Percentiles rank a stretch among this genome's conserved stretches.
Conservation (phyloP, 2,888 invertebrate species). For the Cyclophora albipunctata region DNA sequence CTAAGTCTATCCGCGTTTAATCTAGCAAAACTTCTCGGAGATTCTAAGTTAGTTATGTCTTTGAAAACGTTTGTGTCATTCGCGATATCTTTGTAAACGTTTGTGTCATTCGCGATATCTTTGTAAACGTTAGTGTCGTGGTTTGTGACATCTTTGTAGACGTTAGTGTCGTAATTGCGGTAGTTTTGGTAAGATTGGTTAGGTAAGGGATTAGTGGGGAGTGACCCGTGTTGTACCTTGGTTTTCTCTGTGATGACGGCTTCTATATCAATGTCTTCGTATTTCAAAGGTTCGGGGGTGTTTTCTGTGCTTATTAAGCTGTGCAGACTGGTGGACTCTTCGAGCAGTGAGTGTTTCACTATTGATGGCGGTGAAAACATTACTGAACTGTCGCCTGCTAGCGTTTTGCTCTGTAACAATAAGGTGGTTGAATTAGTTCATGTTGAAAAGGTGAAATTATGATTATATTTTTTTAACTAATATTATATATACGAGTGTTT, state of each 20-base stretch:
- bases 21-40: conserved; percentile 55
- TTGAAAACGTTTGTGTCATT: conserved; percentile 26
- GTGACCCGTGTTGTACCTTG: conserved; percentile 74
- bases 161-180: background rate
- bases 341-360: conserved; percentile 85
- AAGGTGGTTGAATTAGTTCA: background rate
- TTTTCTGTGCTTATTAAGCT: conserved; percentile 58
- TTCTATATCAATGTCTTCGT: conserved; percentile 56
- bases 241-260: conserved; percentile 55
- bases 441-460: too few relatives aligned
- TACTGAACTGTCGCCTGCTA: conserved; percentile 84
- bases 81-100: conserved; percentile 17
- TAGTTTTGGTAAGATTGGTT: conserved; percentile 21
- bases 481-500: too few relatives aligned
- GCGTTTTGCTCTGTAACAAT: conserved; percentile 87
- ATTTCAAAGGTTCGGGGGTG: conserved; percentile 53
- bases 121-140: conserved; percentile 25
- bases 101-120: conserved; percentile 7
- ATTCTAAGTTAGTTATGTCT: conserved; percentile 57
- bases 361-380: conserved; percentile 92
- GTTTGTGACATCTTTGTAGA: conserved; percentile 56
- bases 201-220: conserved; percentile 64
- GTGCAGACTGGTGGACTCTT: conserved; percentile 78
- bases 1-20: conserved; percentile 62
- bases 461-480: too few relatives aligned